Evolutionary conservation across 1,140 invertebrate species (phyloP), one percentile per base, ranked within the genome.

Genomic region (Drosophila gunungcola): DNA sequence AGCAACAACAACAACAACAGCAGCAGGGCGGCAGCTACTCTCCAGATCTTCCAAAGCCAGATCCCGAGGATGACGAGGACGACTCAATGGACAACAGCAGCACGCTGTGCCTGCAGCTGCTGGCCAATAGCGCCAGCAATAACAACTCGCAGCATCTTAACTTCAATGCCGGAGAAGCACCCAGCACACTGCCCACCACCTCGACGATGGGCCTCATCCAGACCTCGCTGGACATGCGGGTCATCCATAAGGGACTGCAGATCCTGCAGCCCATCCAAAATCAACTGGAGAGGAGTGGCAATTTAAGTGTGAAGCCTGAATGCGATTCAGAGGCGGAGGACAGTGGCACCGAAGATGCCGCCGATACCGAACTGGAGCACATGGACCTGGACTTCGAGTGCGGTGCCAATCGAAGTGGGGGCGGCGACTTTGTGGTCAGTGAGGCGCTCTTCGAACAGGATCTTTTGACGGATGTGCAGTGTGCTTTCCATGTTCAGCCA

Each of bases 401-500:
- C 36, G 82, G 83, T 6, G 60, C 32, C 2, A 57, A 65, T 11
- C 61, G 72, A 13, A 58, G 68, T 39, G 64, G 61, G 74, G 91
- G 42, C 56, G 90, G 69, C 62, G 91, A 90, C 76, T 90, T 91
- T 86, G 75, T 90, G 70, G 91, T 78, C 12, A 91, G 89, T 27
- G 89, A 90, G 29, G 46, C 49, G 0, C 78, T 91, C 29, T 92
- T 93, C 56, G 91, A 92, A n/a, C 95, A 95, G 56, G 94, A 95
- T 58, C 91, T 97, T 16, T 92, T 97, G 32, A 94, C 94, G n/a
- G 95, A 96, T 61, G 93, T 94, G 21, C 94, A 96, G 85, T 94
- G 95, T 55, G 88, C 94, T 16, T 98, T 98, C 90, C 96, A 96
- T 85, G 93, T 98, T 72, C 96, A 96, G 73, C 96, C 96, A 6